phyloP scores from a whole-genome alignment of 30 jellyfish, hydroid and myxozoan species.

The Aurelia coerulea region DNA sequence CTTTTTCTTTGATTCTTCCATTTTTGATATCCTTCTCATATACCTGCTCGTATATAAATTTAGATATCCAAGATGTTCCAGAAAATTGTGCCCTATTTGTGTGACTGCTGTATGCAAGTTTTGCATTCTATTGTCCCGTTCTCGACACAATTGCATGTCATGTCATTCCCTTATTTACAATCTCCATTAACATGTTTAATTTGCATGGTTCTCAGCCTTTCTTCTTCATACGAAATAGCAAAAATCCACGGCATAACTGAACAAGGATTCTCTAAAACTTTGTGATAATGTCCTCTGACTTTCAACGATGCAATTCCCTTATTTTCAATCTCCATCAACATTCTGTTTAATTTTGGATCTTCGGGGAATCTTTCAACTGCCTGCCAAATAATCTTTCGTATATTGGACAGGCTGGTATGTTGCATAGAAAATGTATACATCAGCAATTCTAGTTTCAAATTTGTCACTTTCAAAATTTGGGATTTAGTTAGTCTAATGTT shows the following conservation, averaged over 20 bases:
- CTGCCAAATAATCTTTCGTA: constrained; percentile 42
- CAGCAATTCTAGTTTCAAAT: constrained; percentile 8
- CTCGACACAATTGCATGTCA: no score
- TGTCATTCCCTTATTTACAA: no score
- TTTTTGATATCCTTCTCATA: no score
- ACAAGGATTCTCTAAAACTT: not conserved
- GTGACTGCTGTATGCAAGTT: no score
- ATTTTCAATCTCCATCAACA: constrained; percentile 16
- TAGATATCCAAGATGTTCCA: no score
- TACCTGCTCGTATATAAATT: no score
- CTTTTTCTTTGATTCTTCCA: no score
- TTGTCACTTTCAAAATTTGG: constrained; percentile 13
- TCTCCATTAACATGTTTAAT: not conserved
- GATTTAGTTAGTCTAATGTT: constrained; percentile 1
- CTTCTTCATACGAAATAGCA: constrained; percentile 62
- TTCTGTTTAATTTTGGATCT: constrained; percentile 15
- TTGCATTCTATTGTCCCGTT: no score
- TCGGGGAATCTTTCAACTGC: constrained; percentile 58
- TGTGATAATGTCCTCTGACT: constrained; percentile 44
- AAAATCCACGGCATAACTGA: constrained; percentile 40
- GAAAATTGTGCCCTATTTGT: no score
- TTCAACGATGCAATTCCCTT: constrained; percentile 54
- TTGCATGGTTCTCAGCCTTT: constrained; percentile 23
- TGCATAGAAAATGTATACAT: not conserved
- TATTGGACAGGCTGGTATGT: not conserved